phyloP scores from a whole-genome alignment of 2,797 vertebrate species.

The Myioborus melanocephalus region DNA sequence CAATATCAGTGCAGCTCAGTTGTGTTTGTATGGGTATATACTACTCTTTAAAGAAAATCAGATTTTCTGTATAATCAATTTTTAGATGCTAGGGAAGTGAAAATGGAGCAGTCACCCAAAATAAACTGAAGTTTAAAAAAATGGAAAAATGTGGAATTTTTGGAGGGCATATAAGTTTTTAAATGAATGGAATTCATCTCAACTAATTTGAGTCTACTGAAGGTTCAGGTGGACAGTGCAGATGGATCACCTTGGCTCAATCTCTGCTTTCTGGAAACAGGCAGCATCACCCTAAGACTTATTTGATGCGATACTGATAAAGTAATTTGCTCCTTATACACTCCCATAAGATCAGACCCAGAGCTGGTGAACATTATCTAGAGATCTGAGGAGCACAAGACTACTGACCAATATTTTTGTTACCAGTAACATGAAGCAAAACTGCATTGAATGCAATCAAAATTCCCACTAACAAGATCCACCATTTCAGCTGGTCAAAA shows the following conservation, averaged over 20 bases:
- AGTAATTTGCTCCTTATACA: neutral
- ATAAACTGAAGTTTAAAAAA: neutral
- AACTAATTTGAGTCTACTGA: neutral
- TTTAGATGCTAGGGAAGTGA: neutral
- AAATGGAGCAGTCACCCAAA: neutral
- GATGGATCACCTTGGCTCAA: neutral
- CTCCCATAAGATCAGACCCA: neutral
- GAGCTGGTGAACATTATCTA: neutral
- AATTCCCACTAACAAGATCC: neutral
- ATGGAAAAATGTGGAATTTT: neutral
- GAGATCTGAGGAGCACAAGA: neutral
- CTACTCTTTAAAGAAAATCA: neutral
- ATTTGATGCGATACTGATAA: neutral
- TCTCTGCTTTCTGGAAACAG: neutral
- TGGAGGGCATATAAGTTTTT: fast-evolving
- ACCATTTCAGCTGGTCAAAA: neutral
- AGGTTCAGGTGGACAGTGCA: neutral
- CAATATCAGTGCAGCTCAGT: neutral
- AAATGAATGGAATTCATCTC: neutral
- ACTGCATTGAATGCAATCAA: fast-evolving
- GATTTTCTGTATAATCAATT: neutral
- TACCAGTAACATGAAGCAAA: neutral
- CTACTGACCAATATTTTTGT: neutral
- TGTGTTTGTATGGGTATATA: neutral
- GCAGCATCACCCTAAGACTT: neutral